phyloP scores from a whole-genome alignment of 2,113 vertebrate species.

The Ammospiza caudacuta region DNA sequence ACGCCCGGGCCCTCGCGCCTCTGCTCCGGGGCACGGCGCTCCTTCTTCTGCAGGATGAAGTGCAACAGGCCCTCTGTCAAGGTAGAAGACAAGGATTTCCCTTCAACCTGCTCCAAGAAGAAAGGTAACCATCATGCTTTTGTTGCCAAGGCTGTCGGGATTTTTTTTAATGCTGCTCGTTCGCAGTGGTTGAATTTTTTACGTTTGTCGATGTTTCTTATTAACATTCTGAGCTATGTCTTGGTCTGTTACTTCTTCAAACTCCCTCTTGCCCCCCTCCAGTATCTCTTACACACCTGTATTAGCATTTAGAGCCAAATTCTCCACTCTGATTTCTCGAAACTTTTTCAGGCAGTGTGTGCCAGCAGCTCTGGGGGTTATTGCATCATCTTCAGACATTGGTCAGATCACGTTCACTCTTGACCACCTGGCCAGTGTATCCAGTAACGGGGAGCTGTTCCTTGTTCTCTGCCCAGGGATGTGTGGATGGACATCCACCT shows the following conservation, averaged over 20 bases:
- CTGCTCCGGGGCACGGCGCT: conserved; percentile 94
- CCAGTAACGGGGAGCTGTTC: neutral
- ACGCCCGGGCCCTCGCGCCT: conserved; percentile 92
- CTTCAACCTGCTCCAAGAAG: conserved; percentile 97
- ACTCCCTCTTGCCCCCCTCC: fast-evolving
- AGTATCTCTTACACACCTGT: neutral
- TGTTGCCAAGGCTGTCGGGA: neutral
- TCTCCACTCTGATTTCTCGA: neutral
- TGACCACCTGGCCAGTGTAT: neutral
- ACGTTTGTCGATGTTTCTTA: neutral
- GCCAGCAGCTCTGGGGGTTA: neutral
- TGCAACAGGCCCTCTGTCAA: conserved; percentile 97
- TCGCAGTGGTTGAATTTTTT: neutral
- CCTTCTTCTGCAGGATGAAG: conserved; percentile 99
- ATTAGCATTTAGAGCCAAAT: neutral
- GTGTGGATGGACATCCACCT: neutral
- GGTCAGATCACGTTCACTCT: neutral
- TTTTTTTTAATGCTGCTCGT: neutral
- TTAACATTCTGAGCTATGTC: neutral
- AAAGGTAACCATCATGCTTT: conserved; percentile 82
- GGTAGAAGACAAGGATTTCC: conserved; percentile 96
- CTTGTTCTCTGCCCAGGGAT: neutral
- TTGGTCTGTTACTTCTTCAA: neutral
- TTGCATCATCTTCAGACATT: neutral
- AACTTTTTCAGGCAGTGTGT: neutral